Base-by-base conservation (phyloP, 2,113 vertebrate species). In the Urocynchramus pylzowi region DNA sequence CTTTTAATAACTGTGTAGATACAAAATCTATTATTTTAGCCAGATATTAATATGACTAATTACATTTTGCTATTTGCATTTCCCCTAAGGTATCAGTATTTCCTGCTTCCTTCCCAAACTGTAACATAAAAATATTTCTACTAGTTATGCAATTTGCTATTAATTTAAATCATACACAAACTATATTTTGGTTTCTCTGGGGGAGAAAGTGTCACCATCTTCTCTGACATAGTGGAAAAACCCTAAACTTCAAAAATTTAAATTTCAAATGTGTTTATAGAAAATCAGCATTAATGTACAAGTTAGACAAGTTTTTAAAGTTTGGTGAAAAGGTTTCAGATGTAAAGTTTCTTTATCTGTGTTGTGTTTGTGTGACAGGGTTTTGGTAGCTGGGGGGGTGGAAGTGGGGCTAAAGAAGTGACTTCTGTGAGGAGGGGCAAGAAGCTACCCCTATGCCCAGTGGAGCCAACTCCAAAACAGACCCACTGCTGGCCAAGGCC, bases 61-160 rank as follows among this genome's bases (percentile, higher is more conserved):
- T 78, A 39, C 33, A 54, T 75, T 87, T 68, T 2, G 1, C 45
- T 67, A 28, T 81, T 39, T 78, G 26, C 24, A n/a, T 94, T 91
- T 91, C n/a, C 81, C 74, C 64, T 17, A 41, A 82, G 61, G 52
- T 54, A 52, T 90, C 85, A 57, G 27, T 69, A 45, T 93, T 90
- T 91, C 24, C 49, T 33, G 14, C 44, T 94, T 85, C 73, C 31
- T 83, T 85, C 42, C 49, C 30, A 88, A 85, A 86, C 7, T 42
- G 18, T 67, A 79, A 33, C 13, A 60, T 54, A 63, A 45, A 84
- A 23, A 0, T 1, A 15, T 56, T 86, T 83, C 59, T 77, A 49
- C 54, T 49, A 16, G 33, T 90, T 94, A 86, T 42, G 33, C 81
- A 92, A 77, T 57, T 45, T 87, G 41, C 68, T 83, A 53, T 20